Percentiles rank a stretch among this genome's conserved stretches.
Conservation (phyloP, 2,888 invertebrate genomes). For the Campopleginae sp. region DNA sequence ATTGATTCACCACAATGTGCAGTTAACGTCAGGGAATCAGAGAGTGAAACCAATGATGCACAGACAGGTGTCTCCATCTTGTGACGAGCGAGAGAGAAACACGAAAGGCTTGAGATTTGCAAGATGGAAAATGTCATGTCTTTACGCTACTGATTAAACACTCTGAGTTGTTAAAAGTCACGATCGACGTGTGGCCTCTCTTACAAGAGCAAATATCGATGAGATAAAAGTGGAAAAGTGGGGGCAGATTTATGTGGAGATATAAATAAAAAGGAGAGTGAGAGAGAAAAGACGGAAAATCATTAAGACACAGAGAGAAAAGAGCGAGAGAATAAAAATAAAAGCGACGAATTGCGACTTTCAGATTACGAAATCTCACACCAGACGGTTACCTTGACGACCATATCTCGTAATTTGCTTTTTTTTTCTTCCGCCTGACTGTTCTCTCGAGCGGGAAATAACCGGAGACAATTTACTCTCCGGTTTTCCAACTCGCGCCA, state of each 20-base stretch:
- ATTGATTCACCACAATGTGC: slow-evolving; percentile 33
- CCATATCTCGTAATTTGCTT: slow-evolving; percentile 56
- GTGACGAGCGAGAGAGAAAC: not conserved
- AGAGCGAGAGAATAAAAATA: slow-evolving; percentile 18
- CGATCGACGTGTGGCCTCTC: slow-evolving; percentile 26
- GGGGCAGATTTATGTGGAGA: slow-evolving; percentile 16
- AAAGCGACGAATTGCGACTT: slow-evolving; percentile 46
- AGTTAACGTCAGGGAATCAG: not conserved
- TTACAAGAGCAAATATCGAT: slow-evolving; percentile 54
- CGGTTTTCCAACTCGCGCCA: slow-evolving; percentile 1
- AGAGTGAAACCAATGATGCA: not conserved
- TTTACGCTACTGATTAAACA: slow-evolving; percentile 40
- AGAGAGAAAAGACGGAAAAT: slow-evolving; percentile 17
- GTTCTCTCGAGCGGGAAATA: slow-evolving; percentile 45
- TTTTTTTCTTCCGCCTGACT: slow-evolving; percentile 34
- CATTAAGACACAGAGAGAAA: not conserved
- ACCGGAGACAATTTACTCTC: slow-evolving; percentile 43
- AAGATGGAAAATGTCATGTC: slow-evolving; percentile 35
- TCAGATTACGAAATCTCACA: slow-evolving; percentile 60
- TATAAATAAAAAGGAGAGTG: slow-evolving; percentile 15
- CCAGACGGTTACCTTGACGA: slow-evolving; percentile 62
- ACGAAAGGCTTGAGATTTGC: not conserved
- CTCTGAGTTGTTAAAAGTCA: slow-evolving; percentile 46
- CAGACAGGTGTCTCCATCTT: slow-evolving; percentile 26
- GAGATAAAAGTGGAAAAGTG: slow-evolving; percentile 8